These are phyloP conservation scores for Alligator mississippiensis DNA, from an alignment of 2,113 vertebrate species.

Conservation along the genomic window DNA sequence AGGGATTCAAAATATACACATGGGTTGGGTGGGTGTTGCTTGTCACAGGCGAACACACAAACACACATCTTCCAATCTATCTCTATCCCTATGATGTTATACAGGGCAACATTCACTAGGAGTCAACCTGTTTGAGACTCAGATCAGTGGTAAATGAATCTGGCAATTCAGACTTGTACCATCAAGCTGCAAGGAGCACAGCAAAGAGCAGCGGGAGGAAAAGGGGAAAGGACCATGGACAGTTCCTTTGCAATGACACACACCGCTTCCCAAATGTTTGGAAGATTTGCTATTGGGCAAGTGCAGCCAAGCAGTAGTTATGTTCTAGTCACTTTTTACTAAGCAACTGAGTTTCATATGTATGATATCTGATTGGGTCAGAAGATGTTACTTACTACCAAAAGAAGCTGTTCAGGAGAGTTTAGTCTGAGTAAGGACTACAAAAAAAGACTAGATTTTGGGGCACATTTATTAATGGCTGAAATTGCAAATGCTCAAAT, in stretches of 20 bases:
- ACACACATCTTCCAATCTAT: background rate
- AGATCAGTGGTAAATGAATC: accelerated
- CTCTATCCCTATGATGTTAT: background rate
- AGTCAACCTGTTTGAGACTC: background rate
- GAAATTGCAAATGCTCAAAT: background rate
- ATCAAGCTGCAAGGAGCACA: background rate
- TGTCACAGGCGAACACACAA: accelerated
- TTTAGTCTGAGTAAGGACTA: background rate
- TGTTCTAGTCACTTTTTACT: background rate
- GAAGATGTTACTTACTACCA: background rate
- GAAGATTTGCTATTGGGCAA: background rate
- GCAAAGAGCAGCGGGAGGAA: background rate
- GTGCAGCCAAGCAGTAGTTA: background rate
- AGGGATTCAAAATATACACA: background rate
- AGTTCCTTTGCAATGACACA: background rate
- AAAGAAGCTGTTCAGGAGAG: background rate
- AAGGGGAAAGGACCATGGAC: background rate
- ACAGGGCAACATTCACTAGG: background rate
- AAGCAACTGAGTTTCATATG: too few relatives aligned
- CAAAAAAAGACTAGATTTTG: accelerated
- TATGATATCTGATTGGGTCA: background rate
- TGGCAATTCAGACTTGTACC: background rate
- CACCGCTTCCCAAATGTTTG: background rate
- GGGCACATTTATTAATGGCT: accelerated
- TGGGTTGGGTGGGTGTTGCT: accelerated